These are phyloP conservation scores for Melanchra persicariae DNA, from an alignment of 2,888 invertebrate genomes.

Conservation along the genomic window DNA sequence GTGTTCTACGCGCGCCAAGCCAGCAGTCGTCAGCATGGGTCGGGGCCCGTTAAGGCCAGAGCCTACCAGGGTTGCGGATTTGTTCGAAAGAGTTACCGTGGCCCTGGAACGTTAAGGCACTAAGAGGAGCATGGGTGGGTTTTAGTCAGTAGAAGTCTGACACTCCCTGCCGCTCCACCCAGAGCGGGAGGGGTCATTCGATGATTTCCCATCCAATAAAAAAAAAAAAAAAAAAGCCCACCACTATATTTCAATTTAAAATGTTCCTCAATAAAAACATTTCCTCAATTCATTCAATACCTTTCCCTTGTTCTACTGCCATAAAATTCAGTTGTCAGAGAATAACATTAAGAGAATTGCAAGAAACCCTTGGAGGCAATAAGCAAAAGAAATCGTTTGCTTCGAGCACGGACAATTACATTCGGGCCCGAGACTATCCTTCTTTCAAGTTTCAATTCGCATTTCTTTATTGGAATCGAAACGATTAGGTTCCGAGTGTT, in stretches of 20 bases:
- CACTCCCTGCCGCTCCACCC: no score
- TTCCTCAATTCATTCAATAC: conserved; percentile 58
- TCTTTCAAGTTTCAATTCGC: conserved; percentile 85
- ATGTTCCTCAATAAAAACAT: conserved; percentile 42
- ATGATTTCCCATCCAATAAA: no score
- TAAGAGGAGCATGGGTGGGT: no score
- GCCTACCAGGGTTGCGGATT: no score
- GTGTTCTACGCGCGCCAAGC: no score
- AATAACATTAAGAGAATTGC: conserved; percentile 85
- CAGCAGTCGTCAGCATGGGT: no score
- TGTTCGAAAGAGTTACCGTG: no score
- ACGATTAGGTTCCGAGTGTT: conserved; percentile 74
- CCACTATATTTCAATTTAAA: conserved; percentile 11
- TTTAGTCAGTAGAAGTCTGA: no score
- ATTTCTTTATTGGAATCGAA: conserved; percentile 83
- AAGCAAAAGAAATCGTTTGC: conserved; percentile 86
- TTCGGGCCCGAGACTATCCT: conserved; percentile 80
- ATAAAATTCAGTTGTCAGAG: conserved; percentile 84
- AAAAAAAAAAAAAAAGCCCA: no score
- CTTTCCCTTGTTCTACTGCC: conserved; percentile 70
- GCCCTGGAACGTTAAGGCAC: no score
- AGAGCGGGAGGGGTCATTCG: no score
- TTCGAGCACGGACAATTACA: conserved; percentile 84
- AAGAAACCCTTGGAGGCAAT: conserved; percentile 82
- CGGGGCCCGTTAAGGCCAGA: no score